Conservation (phyloP, 2,113 vertebrate species). For the Geococcyx californianus region DNA sequence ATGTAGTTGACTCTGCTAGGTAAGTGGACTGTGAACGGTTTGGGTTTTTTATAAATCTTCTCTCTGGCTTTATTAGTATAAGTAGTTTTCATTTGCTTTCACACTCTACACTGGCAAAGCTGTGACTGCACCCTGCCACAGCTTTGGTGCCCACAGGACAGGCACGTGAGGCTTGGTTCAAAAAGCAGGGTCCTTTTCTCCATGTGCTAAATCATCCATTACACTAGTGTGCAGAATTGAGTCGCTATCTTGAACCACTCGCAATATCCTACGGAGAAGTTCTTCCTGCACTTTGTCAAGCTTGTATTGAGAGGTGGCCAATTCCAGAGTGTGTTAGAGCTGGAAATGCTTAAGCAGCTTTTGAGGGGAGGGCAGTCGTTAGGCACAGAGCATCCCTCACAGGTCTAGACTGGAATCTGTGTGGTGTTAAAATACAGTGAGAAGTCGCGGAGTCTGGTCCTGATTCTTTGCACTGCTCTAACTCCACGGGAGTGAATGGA, state of each 20-base stretch:
- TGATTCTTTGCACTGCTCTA: accelerated
- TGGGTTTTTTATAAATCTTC: not conserved
- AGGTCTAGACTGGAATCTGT: not conserved
- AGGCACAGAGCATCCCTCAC: accelerated
- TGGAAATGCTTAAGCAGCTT: not conserved
- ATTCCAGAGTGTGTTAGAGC: not conserved
- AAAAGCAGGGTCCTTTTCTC: not conserved
- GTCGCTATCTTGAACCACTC: not conserved
- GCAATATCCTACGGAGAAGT: not conserved
- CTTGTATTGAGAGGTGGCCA: not conserved
- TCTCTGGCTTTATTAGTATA: not conserved
- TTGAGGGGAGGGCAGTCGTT: not conserved
- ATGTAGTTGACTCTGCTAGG: not conserved
- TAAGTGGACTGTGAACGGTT: not conserved
- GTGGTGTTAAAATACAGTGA: accelerated
- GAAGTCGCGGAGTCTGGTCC: not conserved
- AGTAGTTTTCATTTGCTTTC: not conserved
- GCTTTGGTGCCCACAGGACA: not conserved
- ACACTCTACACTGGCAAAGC: accelerated
- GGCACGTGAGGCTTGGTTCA: not conserved
- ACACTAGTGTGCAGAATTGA: not conserved
- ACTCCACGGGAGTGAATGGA: not conserved
- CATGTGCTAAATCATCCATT: too few species aligned
- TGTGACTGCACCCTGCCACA: not conserved
- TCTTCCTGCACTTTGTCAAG: not conserved